Conservation (phyloP, 2,888 invertebrate genomes). For the Chaetogeoica ovagalla region DNA sequence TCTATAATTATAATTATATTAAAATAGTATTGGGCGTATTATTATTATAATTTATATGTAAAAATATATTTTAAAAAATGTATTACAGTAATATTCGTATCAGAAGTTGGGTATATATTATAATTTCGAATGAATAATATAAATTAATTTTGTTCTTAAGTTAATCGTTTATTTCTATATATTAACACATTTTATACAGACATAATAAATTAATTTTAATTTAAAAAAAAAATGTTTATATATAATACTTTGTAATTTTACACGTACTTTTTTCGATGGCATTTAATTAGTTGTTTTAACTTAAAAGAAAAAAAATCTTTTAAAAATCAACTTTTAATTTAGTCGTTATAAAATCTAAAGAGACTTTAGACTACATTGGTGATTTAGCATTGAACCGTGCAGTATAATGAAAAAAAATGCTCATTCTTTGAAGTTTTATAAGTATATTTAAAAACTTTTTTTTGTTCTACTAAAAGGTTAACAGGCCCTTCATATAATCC, state of each 20-base stretch:
- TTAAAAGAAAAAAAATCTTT: not conserved
- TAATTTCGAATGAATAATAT: too few relatives aligned
- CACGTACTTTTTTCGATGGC: not conserved
- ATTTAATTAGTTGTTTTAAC: conserved; percentile 12
- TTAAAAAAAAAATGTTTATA: too few relatives aligned
- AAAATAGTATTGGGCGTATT: too few relatives aligned
- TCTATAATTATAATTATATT: too few relatives aligned
- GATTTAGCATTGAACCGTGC: not conserved
- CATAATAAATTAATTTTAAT: too few relatives aligned
- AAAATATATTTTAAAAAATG: too few relatives aligned
- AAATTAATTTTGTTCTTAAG: too few relatives aligned
- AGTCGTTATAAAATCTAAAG: conserved; percentile 15
- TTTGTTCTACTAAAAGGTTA: not conserved
- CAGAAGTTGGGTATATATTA: too few relatives aligned
- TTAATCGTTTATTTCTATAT: too few relatives aligned
- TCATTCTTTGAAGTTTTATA: conserved; percentile 28
- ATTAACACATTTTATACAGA: too few relatives aligned
- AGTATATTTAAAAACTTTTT: conserved; percentile 9
- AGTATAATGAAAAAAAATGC: not conserved
- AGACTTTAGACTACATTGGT: conserved; percentile 11
- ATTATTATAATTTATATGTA: too few relatives aligned
- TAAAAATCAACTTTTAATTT: conserved; percentile 1
- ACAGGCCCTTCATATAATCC: not conserved
- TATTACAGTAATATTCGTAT: too few relatives aligned
- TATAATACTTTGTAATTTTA: not conserved